Conservation (phyloP, 2,797 vertebrate genomes). For the Thamnophis elegans region DNA sequence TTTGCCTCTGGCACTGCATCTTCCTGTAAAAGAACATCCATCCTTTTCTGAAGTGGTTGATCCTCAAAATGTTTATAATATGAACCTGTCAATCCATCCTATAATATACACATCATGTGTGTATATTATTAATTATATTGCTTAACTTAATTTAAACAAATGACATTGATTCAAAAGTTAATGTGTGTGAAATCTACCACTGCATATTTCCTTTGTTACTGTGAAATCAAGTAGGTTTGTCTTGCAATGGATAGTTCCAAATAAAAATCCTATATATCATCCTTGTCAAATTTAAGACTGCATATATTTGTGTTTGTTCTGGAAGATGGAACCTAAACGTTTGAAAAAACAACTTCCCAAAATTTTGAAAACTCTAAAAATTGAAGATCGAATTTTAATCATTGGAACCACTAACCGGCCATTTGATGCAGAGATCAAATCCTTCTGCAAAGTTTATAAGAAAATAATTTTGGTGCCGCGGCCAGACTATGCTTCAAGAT, state of each 20-base stretch:
- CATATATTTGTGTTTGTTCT: neutral
- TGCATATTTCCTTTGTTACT: neutral
- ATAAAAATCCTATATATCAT: neutral
- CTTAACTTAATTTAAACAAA: neutral
- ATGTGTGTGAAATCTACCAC: neutral
- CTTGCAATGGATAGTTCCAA: neutral
- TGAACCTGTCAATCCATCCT: neutral
- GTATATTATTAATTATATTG: neutral
- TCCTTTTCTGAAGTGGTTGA: neutral
- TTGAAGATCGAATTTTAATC: constrained; percentile 78
- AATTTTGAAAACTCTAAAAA: constrained; percentile 74
- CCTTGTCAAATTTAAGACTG: neutral
- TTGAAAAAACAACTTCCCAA: constrained; percentile 77
- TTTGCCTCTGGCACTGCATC: neutral
- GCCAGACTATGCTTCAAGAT: constrained; percentile 82
- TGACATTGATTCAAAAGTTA: neutral
- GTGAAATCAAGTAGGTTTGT: neutral
- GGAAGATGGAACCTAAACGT: constrained; percentile 73
- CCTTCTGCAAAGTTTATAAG: constrained; percentile 78
- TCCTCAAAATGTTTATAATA: neutral
- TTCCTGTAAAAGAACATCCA: neutral
- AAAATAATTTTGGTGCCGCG: constrained; percentile 82
- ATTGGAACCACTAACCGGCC: constrained; percentile 79
- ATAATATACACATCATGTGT: neutral
- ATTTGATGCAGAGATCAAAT: constrained; percentile 75